Conservation (phyloP, 2,797 vertebrate species). For the Manis pentadactyla region DNA sequence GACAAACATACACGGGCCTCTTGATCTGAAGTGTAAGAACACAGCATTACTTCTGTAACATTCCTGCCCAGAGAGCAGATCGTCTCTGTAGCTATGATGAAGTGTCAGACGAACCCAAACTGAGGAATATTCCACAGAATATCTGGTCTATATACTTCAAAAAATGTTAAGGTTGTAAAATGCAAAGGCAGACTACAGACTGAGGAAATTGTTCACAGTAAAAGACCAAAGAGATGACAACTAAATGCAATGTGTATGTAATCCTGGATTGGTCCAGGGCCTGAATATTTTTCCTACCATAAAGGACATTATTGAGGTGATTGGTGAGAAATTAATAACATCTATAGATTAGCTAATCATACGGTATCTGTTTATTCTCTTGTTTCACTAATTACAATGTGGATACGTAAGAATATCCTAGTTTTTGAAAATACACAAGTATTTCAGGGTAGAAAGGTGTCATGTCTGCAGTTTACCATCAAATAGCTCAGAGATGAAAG, state of each 20-base stretch:
- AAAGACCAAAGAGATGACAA: background rate
- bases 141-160: background rate
- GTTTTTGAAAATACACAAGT: background rate
- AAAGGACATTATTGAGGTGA: background rate
- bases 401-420: background rate
- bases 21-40: background rate
- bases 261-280: background rate
- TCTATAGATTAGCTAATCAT: background rate
- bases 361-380: background rate
- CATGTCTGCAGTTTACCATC: background rate
- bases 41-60: background rate
- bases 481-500: background rate
- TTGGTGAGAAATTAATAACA: background rate
- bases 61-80: background rate
- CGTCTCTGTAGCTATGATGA: background rate
- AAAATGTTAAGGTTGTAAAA: background rate
- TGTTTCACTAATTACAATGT: background rate
- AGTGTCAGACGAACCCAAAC: background rate
- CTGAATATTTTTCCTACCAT: background rate
- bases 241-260: background rate
- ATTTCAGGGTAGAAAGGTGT: background rate
- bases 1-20: background rate
- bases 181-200: background rate
- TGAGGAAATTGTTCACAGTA: background rate
- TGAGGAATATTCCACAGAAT: background rate